A percentile compares a stretch with the other conserved stretches of the same genome.
Evolutionary conservation across 2,113 vertebrate genomes (phyloP).

Genomic region (Dasyurus viverrinus): DNA sequence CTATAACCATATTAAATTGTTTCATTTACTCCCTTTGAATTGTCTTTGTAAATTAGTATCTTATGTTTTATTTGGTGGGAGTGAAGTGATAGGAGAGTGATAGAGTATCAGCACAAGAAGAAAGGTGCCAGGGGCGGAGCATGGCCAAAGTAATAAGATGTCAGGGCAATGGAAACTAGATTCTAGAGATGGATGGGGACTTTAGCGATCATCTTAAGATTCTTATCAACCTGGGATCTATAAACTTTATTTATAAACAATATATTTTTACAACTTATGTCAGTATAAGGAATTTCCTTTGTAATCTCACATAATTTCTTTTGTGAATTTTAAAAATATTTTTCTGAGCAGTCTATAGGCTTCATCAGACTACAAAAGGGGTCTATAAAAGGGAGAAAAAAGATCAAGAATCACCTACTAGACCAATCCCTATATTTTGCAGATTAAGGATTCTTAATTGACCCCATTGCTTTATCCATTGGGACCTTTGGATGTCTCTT

Average conservation of each 20-base stretch:
- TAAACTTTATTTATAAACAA: neutral
- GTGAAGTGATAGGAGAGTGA: neutral
- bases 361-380: neutral
- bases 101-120: neutral
- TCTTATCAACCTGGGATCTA: neutral
- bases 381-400: neutral
- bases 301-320: neutral
- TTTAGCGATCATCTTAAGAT: neutral
- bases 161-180: neutral
- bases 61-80: conserved; percentile 37
- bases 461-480: neutral
- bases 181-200: neutral
- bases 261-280: neutral
- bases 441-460: neutral
- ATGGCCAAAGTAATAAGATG: neutral
- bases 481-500: neutral
- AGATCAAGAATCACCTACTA: neutral
- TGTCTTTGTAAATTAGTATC: neutral
- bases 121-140: neutral
- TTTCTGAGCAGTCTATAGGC: neutral
- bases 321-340: neutral
- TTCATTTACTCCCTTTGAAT: neutral
- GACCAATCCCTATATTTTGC: neutral
- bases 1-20: conserved; percentile 13
- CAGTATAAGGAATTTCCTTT: neutral